A percentile compares a stretch with the other conserved stretches of the same genome.
Conservation (phyloP, 2,888 invertebrate species). For the Drosophila kuntzei region DNA sequence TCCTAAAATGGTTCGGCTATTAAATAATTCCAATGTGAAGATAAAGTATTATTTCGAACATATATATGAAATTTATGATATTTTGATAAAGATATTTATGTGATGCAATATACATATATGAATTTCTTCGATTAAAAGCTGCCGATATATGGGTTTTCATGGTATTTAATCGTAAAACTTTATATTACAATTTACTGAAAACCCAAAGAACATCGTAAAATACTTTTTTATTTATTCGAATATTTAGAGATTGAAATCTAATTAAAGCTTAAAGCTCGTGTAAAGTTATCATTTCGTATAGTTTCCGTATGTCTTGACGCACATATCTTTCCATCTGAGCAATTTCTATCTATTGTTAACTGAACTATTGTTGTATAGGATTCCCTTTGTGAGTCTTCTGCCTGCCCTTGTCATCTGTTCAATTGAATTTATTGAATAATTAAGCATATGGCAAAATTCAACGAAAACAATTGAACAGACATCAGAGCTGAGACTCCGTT, state of each 20-base stretch:
- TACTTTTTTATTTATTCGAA: too few relatives aligned
- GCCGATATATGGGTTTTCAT: neutral
- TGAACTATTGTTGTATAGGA: conserved; percentile 5
- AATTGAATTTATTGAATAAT: conserved; percentile 58
- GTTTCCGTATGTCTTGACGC: neutral
- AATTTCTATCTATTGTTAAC: conserved; percentile 1
- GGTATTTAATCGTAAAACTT: neutral
- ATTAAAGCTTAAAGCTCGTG: neutral
- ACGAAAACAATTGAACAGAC: conserved; percentile 6
- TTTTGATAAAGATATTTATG: neutral
- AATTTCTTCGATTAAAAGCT: neutral
- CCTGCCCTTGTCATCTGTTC: conserved; percentile 38
- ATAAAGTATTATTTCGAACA: neutral
- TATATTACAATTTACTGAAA: too few relatives aligned
- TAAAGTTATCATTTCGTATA: neutral
- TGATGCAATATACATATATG: neutral
- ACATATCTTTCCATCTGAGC: conserved; percentile 1
- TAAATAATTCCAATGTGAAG: neutral
- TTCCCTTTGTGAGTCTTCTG: neutral
- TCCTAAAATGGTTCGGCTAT: conserved; percentile 1
- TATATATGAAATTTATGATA: neutral
- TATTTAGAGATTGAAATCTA: neutral
- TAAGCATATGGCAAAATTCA: conserved; percentile 24
- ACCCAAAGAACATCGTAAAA: too few relatives aligned
- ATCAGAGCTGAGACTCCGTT: neutral